Conservation (phyloP, 1,140 invertebrate genomes). For the Heterodera schachtii region DNA sequence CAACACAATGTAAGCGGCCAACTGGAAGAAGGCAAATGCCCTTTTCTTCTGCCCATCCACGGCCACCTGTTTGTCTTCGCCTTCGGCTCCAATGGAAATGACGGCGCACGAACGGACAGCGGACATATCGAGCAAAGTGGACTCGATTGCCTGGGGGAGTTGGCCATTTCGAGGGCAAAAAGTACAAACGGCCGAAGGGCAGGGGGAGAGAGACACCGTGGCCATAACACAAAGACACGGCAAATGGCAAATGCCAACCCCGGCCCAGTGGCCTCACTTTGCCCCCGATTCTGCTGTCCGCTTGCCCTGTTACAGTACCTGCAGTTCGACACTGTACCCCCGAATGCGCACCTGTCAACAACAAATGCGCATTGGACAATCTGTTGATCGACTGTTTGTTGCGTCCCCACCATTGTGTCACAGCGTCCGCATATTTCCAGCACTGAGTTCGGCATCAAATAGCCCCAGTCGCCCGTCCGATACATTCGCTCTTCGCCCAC, state of each 20-base stretch:
- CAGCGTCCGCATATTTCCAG: slow-evolving; percentile 70
- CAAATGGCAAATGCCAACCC: no score
- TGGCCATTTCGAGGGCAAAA: no score
- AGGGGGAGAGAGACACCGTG: no score
- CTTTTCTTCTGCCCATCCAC: background rate
- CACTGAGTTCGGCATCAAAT: slow-evolving; percentile 68
- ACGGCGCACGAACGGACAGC: slow-evolving; percentile 68
- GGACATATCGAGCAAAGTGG: slow-evolving; percentile 67
- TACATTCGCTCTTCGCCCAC: slow-evolving; percentile 66
- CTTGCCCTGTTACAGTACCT: slow-evolving; percentile 56
- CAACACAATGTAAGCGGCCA: slow-evolving; percentile 70
- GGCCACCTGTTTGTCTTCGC: slow-evolving; percentile 67
- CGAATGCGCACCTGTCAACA: slow-evolving; percentile 66
- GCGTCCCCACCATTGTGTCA: slow-evolving; percentile 68
- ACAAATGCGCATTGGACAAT: background rate
- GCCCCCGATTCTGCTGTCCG: no score
- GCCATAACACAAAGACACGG: no score
- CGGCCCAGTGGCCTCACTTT: no score
- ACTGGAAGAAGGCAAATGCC: background rate
- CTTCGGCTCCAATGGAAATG: slow-evolving; percentile 68
- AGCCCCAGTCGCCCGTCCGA: slow-evolving; percentile 64
- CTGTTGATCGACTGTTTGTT: no score
- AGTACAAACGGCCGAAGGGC: slow-evolving; percentile 29
- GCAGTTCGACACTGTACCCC: slow-evolving; percentile 70
- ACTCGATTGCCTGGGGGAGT: slow-evolving; percentile 67